phyloP scores from a whole-genome alignment of 1,140 invertebrate species.

The Heliconius himera region DNA sequence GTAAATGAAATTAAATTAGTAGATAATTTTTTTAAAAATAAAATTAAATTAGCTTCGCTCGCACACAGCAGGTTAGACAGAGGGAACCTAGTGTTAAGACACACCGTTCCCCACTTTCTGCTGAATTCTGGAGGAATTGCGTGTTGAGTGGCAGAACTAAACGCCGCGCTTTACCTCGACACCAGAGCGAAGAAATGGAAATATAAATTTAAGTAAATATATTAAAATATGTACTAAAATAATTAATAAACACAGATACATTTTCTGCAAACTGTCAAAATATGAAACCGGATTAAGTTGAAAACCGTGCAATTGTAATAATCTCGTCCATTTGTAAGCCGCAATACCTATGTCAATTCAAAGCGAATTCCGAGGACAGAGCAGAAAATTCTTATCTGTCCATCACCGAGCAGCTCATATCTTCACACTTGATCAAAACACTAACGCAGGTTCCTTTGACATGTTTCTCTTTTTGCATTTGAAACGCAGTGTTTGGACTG shows the following conservation, averaged over 20 bases:
- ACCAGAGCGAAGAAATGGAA: no score
- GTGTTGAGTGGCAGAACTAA: no score
- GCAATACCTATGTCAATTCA: slow-evolving; percentile 12
- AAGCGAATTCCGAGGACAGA: slow-evolving; percentile 18
- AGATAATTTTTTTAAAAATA: neutral
- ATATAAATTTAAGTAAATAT: no score
- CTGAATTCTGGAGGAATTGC: no score
- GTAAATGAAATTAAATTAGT: no score
- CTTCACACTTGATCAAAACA: slow-evolving; percentile 41
- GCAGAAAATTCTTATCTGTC: slow-evolving; percentile 32
- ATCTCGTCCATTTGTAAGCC: neutral
- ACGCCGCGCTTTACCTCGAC: no score
- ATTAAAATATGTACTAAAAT: neutral
- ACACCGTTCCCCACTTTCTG: no score
- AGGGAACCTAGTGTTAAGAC: no score
- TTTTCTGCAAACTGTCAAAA: slow-evolving; percentile 1
- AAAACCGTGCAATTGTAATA: neutral
- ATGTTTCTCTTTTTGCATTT: slow-evolving; percentile 50
- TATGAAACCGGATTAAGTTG: neutral
- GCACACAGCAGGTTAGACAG: no score
- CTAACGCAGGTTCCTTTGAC: slow-evolving; percentile 42
- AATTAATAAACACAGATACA: neutral
- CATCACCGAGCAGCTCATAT: slow-evolving; percentile 36
- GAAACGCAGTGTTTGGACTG: slow-evolving; percentile 43
- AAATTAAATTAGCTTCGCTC: no score